Evolutionary conservation across 2,888 invertebrate species (phyloP), one percentile per base, ranked within the genome.

Genomic region (Alsophila aescularia): DNA sequence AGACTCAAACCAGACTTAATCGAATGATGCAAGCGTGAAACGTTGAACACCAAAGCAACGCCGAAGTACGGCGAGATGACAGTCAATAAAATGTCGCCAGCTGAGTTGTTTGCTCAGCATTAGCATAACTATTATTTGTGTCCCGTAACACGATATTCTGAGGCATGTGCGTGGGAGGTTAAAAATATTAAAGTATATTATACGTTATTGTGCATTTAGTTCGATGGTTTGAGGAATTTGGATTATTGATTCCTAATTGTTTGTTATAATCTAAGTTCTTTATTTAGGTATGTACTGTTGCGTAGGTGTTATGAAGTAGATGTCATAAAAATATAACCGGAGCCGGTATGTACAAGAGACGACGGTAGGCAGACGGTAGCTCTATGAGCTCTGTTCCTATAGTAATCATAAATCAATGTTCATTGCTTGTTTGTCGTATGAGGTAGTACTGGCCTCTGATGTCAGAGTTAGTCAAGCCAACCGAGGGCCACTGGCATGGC

Each of bases 11-110:
- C n/a, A n/a, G n/a, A n/a, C n/a, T n/a, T 8, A n/a, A n/a, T 51
- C 36, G 52, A 47, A 32, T 29, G n/a, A 35, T 9, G 16, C 34
- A 18, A 29, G 12, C 47, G 24, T 8, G 3, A 5, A 18, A 18
- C 24, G 13, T 47, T 21, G 36, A 50, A 58, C 14, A 39, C 16
- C 36, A 18, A 36, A 9, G 37, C 14, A 27, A 7, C 2, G 13
- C 12, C 24, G 24, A 12, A 27, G 9, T 4, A 45, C n/a, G 8
- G 10, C 59, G 63, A 66, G 65, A 67, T 64, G 75, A 71, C 73
- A 72, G 66, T 50, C 59, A 70, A 76, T 77, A 78, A 77, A 75
- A 68, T 75, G 76, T 74, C 70, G 54, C 63, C 62, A 59, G 52
- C 43, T 36, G 47, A 50, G 50, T 61, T 60, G 66, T 67, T 66